Conservation (phyloP, 2,888 invertebrate genomes). For the Dicranocentrus wangi region DNA sequence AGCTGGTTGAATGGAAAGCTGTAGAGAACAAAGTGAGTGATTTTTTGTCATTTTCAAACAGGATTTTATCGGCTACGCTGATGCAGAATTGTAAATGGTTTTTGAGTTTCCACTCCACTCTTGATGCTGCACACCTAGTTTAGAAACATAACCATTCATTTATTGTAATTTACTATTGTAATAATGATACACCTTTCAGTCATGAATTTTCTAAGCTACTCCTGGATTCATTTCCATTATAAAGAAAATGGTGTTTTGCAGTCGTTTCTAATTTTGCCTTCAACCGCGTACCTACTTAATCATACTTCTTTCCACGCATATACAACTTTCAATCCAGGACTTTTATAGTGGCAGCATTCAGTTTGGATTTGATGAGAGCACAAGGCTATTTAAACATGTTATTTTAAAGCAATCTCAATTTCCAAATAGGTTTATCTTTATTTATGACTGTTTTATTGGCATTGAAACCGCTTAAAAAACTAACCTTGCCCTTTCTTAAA, state of each 20-base stretch:
- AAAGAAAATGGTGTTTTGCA: slow-evolving; percentile 12
- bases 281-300: too few species aligned
- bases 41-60: slow-evolving; percentile 45
- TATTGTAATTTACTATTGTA: slow-evolving; percentile 36
- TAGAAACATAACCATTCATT: slow-evolving; percentile 6
- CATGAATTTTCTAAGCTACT: slow-evolving; percentile 21
- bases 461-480: slow-evolving; percentile 27
- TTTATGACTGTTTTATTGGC: slow-evolving; percentile 36
- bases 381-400: slow-evolving; percentile 1
- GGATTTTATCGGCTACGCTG: slow-evolving; percentile 23
- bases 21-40: neutral
- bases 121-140: slow-evolving; percentile 6
- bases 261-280: too few species aligned
- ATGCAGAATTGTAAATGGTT: neutral
- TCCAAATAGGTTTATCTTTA: neutral
- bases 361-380: too few species aligned
- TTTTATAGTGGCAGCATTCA: too few species aligned
- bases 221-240: slow-evolving; percentile 38
- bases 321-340: too few species aligned
- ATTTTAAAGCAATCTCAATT: neutral
- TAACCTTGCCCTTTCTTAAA: slow-evolving; percentile 55
- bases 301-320: too few species aligned
- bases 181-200: slow-evolving; percentile 24
- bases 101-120: neutral
- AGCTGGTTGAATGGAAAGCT: too few species aligned